These are phyloP conservation scores for Myrmecophaga tridactyla DNA, from an alignment of 2,113 vertebrate species.

Conservation along the genomic window DNA sequence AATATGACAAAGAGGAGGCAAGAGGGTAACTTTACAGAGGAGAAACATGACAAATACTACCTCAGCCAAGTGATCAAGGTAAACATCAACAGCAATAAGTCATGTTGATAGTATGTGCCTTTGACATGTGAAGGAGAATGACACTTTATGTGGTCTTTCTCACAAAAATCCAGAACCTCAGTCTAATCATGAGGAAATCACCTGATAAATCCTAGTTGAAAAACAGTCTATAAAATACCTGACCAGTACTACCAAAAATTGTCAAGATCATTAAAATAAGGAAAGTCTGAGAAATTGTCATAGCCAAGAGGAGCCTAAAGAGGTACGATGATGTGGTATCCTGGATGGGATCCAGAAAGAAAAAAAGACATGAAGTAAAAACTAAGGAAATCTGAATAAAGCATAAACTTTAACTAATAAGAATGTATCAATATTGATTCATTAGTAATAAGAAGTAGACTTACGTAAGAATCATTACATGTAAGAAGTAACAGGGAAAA, in stretches of 20 bases:
- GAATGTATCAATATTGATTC: not conserved
- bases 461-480: not conserved
- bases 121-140: not conserved
- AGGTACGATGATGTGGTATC: not conserved
- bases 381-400: constrained; percentile 1
- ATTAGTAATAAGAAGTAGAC: not conserved
- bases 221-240: constrained; percentile 3
- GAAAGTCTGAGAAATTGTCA: constrained; percentile 33
- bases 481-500: not conserved
- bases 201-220: not conserved
- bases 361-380: not conserved
- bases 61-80: not conserved
- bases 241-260: not conserved
- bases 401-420: not conserved
- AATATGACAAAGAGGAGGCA: not conserved
- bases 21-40: not conserved
- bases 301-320: not conserved
- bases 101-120: not conserved
- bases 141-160: not conserved
- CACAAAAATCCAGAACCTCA: not conserved
- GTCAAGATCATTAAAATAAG: not conserved
- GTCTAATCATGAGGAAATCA: not conserved
- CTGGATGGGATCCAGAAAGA: not conserved
- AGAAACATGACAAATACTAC: constrained; percentile 12
- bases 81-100: not conserved